These are phyloP conservation scores for Ammodytes marinus DNA, from an alignment of 2,113 vertebrate genomes.

Conservation along the genomic window DNA sequence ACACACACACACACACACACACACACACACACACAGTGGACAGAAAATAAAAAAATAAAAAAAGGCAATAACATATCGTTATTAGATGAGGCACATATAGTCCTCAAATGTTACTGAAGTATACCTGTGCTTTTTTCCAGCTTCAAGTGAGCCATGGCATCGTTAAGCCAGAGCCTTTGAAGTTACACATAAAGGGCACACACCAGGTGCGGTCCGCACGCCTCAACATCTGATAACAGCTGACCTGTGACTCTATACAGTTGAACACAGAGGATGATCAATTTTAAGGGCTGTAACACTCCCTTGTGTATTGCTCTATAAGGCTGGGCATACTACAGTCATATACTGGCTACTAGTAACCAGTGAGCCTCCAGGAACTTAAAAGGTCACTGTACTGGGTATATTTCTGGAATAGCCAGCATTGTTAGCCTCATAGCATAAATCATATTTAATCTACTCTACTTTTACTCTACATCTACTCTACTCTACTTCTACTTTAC, in stretches of 20 bases:
- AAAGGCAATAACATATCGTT: too few species aligned
- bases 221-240: slow-evolving; percentile 43
- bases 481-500: too few species aligned
- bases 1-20: too few species aligned
- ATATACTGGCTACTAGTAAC: neutral
- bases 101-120: too few species aligned
- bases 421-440: too few species aligned
- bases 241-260: slow-evolving; percentile 40
- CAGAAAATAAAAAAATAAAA: too few species aligned
- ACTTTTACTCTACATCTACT: too few species aligned
- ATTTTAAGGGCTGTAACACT: slow-evolving; percentile 22
- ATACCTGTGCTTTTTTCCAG: too few species aligned
- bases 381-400: neutral
- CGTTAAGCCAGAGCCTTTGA: neutral
- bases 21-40: too few species aligned
- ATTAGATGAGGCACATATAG: too few species aligned
- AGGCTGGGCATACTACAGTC: neutral
- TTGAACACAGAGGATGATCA: slow-evolving; percentile 47
- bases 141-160: too few species aligned
- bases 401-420: neutral
- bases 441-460: too few species aligned
- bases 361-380: neutral
- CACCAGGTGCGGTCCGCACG: slow-evolving; percentile 2
- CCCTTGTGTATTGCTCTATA: slow-evolving; percentile 9
- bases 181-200: slow-evolving; percentile 5